These are phyloP conservation scores for Leptopilina syphax DNA, from an alignment of 2,888 invertebrate genomes.

Conservation along the genomic window DNA sequence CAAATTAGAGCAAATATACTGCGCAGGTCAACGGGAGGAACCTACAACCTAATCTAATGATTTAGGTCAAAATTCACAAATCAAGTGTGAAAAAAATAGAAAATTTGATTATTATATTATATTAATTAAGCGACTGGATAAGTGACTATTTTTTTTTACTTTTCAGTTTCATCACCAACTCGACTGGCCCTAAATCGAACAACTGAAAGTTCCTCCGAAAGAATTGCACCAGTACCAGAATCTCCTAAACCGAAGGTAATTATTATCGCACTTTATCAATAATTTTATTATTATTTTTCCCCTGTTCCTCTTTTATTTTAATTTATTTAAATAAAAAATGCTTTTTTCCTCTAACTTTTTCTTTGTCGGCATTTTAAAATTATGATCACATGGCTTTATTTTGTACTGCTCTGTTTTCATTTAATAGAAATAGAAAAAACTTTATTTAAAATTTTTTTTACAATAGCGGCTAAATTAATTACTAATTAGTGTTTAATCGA, in stretches of 20 bases:
- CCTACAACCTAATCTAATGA: no score
- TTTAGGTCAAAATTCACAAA: no score
- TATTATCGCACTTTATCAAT: not conserved
- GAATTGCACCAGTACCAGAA: conserved; percentile 75
- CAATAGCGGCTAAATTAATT: no score
- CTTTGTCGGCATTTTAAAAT: conserved; percentile 51
- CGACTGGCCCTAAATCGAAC: conserved; percentile 78
- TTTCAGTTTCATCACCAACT: conserved; percentile 78
- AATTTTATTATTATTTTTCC: conserved; percentile 15
- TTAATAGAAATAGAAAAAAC: no score
- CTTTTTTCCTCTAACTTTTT: conserved; percentile 56
- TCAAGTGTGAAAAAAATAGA: no score
- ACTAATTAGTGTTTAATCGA: not conserved
- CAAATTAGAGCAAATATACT: no score
- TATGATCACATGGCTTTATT: conserved; percentile 48
- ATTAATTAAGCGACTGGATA: no score
- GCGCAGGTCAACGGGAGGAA: no score
- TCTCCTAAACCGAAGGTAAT: conserved; percentile 78
- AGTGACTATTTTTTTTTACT: conserved; percentile 61
- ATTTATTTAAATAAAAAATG: conserved; percentile 40
- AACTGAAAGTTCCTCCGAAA: conserved; percentile 69
- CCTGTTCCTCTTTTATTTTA: conserved; percentile 38
- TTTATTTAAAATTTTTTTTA: no score
- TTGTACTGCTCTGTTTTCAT: conserved; percentile 12
- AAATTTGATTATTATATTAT: no score